Evolutionary conservation across 2,113 vertebrate genomes (phyloP).

Genomic region (Trogon surrucura): DNA sequence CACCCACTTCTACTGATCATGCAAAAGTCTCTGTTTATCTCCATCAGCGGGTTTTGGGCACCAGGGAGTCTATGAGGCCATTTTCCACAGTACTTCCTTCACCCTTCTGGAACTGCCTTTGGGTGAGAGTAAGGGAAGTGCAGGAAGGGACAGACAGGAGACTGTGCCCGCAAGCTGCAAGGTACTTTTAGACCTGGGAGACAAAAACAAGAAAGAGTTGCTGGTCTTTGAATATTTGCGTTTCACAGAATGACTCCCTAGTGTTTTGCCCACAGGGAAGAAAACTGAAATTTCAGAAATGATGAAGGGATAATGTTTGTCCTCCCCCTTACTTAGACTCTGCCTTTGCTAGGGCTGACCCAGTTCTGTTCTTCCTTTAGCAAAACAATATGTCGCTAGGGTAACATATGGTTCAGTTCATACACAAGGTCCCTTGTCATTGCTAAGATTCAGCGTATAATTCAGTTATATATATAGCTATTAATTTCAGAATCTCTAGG

Average conservation of each 20-base stretch:
- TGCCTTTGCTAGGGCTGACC: not conserved
- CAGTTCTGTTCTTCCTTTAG: conserved; percentile 14
- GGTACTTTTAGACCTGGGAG: not conserved
- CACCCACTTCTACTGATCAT: not conserved
- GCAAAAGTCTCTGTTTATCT: not conserved
- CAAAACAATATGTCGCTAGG: not conserved
- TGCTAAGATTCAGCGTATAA: not conserved
- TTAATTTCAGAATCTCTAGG: conserved; percentile 8
- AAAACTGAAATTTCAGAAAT: not conserved
- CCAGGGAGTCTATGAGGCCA: not conserved
- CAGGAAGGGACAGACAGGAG: not conserved
- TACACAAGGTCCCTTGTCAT: not conserved
- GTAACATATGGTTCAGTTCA: not conserved
- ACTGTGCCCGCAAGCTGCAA: not conserved
- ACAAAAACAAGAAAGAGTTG: not conserved
- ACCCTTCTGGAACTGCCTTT: not conserved
- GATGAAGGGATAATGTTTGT: not conserved
- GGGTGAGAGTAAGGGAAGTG: not conserved
- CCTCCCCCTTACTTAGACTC: not conserved
- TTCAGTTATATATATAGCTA: conserved; percentile 19
- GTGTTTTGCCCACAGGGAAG: not conserved
- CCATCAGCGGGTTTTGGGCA: not conserved
- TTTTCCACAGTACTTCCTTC: not conserved
- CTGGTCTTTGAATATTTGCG: not conserved
- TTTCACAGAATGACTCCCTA: not conserved